These are phyloP conservation scores for Oikopleura albicans DNA, from an alignment of 23 tunicate species.

Conservation along the genomic window DNA sequence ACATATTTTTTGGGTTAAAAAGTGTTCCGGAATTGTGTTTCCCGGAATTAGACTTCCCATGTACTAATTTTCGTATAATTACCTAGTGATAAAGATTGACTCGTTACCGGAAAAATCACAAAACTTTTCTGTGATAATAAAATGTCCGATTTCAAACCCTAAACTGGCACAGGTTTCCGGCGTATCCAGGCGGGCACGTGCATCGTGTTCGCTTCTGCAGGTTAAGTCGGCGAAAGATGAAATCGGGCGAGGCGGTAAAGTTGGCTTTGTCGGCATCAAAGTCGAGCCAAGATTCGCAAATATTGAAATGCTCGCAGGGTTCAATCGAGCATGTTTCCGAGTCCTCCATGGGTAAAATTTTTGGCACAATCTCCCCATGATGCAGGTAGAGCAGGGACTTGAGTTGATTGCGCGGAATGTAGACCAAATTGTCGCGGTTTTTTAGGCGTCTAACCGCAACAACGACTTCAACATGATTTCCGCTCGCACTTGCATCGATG, in stretches of 20 bases:
- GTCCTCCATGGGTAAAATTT: not conserved
- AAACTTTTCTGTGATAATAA: too few relatives aligned
- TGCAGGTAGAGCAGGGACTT: not conserved
- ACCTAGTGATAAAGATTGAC: too few relatives aligned
- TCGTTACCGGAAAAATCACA: too few relatives aligned
- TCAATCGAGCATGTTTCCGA: conserved; percentile 10
- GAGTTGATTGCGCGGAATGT: not conserved
- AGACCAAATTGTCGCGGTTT: not conserved
- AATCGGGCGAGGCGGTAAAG: not conserved
- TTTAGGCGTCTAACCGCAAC: not conserved
- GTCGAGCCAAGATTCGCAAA: not conserved
- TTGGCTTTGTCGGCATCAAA: not conserved
- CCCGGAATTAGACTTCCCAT: too few relatives aligned
- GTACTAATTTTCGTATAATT: too few relatives aligned
- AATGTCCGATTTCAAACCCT: too few relatives aligned
- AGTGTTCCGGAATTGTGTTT: too few relatives aligned
- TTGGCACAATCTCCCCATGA: not conserved
- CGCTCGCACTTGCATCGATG: not conserved
- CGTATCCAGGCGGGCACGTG: not conserved
- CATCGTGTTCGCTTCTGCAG: not conserved
- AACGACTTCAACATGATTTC: not conserved
- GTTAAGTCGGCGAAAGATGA: not conserved
- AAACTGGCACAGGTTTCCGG: not conserved
- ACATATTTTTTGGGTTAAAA: too few relatives aligned
- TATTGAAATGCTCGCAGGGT: not conserved